Evolutionary conservation across 2,888 invertebrate genomes (phyloP), one percentile per base, ranked within the genome.

Genomic region (Neuroscelio doddi): DNA sequence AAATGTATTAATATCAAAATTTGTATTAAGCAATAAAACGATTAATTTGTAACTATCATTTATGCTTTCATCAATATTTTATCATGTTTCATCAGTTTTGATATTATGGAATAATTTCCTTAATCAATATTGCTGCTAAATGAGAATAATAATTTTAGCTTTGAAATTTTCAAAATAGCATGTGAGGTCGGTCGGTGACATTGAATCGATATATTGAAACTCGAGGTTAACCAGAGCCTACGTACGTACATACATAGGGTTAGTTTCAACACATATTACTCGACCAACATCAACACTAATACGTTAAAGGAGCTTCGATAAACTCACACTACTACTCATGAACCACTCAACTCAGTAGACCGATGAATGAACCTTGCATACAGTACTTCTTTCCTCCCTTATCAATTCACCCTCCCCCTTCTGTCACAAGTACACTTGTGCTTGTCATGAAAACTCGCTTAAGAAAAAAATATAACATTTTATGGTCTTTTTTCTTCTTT

Each of bases 101-200:
- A n/a, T n/a, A n/a, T n/a, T n/a, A n/a, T n/a, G n/a, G n/a, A n/a
- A n/a, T n/a, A n/a, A n/a, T n/a, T n/a, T n/a, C n/a, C n/a, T n/a
- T n/a, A n/a, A n/a, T n/a, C n/a, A n/a, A n/a, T n/a, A n/a, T n/a
- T n/a, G n/a, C n/a, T n/a, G n/a, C 9, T 4, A 10, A 36, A 8
- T n/a, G 36, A 36, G 14, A 36, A 36, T 15, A 39, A 39, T 14
- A 16, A 39, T 39, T 12, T n/a, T 36, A n/a, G 36, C n/a, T 47
- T 15, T 7, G 52, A 55, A 38, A 64, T 57, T 49, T 44, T 52
- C 49, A 38, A 61, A 56, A 61, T 36, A 46, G 32, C 50, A 57
- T 41, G 64, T 29, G 59, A 64, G 52, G 55, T 51, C 68, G 73
- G 70, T 70, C 70, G 72, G 66, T 70, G 72, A 72, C 70, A 71